Evolutionary conservation across 2,888 invertebrate genomes (phyloP), one percentile per base, ranked within the genome.

Genomic region (Drosophila phalerata): DNA sequence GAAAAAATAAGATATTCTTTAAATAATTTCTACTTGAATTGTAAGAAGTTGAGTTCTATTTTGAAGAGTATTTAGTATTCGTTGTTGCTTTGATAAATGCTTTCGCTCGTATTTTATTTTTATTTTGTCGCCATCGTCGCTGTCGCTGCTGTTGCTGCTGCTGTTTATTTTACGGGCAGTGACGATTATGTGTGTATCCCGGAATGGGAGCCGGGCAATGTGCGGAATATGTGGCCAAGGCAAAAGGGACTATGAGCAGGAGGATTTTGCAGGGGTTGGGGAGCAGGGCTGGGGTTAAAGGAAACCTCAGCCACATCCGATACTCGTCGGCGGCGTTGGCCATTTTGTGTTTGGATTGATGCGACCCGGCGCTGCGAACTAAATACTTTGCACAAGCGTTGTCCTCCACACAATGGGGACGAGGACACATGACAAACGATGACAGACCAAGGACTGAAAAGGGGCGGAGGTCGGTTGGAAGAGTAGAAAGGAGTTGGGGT

Each of bases 321-420:
- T 89, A 88, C 89, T 84, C 70, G 69, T 49, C 65, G 82, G 64
- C 69, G 81, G 68, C 73, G 81, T 67, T 88, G 88, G 85, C 89
- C 81, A 81, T 88, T 85, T 89, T 84, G 81, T 85, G 85, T 89
- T 88, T 90, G 90, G 88, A 85, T 90, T 87, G 88, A 87, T 89
- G 88, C 88, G 87, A 69, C 88, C 89, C 75, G 79, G 77, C 79
- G 57, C 60, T 65, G 79, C 81, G 81, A 89, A 89, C 88, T 89
- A 86, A 86, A 86, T 86, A 88, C 89, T 88, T 86, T 78, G 79
- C 83, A 70, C 87, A 87, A 77, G 87, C 87, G 85, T 61, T 60
- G 75, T 69, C 73, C 75, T 57, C 60, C 65, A 55, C 69, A 57
- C 55, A 68, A 37, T 10, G 51, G 38, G 38, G 56, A 60, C 34